Evolutionary conservation across 1,140 invertebrate species (phyloP), one percentile per base, ranked within the genome.

Genomic region (Geopemphigus sp.): DNA sequence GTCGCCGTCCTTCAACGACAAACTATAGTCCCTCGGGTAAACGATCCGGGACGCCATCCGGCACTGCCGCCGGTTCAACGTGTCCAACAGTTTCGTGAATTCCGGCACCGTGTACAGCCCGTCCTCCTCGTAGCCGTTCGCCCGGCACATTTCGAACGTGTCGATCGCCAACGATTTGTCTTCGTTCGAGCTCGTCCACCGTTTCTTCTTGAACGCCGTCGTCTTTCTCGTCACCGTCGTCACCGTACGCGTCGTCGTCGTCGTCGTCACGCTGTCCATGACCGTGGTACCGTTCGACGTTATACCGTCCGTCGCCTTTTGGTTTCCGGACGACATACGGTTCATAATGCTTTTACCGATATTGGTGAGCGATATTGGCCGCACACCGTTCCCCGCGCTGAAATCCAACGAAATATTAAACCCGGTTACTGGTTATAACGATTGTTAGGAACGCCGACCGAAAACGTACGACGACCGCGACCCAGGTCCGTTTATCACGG

Each of bases 21-120:
- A 15, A 11, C 66, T 47, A 26, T 81, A 70, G 56, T 81, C 80
- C 22, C n/a, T 59, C 0, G 80, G 80, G 29, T 81, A 81, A 5
- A n/a, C 10, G 5, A 81, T 72, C 15, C n/a, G 19, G 14, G 64
- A 29, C 1, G 56, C 80, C 32, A 81, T 72, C 1, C 0, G 24
- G 17, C 29, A 19, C 24, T 81, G 80, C 39, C 32, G 32, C 3
- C n/a, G 45, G 39, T 81, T 81, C 0, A 81, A 24, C 5, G 53
- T 22, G 11, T 81, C 17, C 0, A 81, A 54, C 0, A 81, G 61
- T 22, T n/a, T 72, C 39, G 26, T 19, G n/a, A 81, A 81, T 12
- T 68, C 80, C 17, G 64, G 64, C 8, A 81, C 19, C 0, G 47
- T 53, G 39, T 72, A 81, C 5, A 66, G 56, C 0, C 80, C 66